phyloP scores from a whole-genome alignment of 2,797 vertebrate species.

The Phataginus tricuspis region DNA sequence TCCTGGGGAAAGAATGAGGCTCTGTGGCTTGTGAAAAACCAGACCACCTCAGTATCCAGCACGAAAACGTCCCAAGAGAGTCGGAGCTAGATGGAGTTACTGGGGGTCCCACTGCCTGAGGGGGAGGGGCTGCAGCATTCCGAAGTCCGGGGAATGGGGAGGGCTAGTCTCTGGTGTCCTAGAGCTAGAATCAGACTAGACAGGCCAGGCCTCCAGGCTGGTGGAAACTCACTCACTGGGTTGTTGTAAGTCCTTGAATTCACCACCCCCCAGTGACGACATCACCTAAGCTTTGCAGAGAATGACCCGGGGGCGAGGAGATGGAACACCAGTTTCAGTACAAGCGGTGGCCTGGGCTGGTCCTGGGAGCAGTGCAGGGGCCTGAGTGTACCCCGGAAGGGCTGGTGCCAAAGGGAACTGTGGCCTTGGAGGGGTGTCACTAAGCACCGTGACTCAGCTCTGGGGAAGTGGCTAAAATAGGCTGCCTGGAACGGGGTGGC shows the following conservation, averaged over 20 bases:
- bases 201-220: neutral
- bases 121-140: neutral
- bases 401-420: neutral
- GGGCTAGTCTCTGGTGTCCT: neutral
- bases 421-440: neutral
- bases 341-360: neutral
- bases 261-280: neutral
- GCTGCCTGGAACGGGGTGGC: neutral
- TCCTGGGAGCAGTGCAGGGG: neutral
- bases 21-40: neutral
- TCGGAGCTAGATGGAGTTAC: neutral
- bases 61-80: neutral
- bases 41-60: neutral
- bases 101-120: neutral
- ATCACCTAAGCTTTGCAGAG: neutral
- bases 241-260: neutral
- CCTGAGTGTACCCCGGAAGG: neutral
- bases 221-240: neutral
- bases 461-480: constrained; percentile 59
- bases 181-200: neutral
- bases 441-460: constrained; percentile 57
- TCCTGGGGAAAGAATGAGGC: neutral
- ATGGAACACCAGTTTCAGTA: rapidly evolving
- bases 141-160: neutral
- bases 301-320: neutral